Conservation (phyloP, 2,797 vertebrate genomes). For the Salmo trutta region DNA sequence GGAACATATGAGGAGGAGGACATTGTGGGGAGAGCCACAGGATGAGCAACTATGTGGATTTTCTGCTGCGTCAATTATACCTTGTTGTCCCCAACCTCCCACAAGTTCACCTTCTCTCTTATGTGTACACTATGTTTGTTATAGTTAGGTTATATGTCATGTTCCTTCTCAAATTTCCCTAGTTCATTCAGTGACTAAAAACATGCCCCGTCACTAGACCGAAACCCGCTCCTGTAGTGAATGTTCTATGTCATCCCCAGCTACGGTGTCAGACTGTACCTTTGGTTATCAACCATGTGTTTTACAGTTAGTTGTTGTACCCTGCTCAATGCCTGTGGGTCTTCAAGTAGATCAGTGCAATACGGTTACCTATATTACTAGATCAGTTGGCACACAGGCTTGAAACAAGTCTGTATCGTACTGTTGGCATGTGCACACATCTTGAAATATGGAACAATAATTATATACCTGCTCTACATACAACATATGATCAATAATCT, state of each 20-base stretch:
- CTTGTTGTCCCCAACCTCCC: constrained; percentile 8
- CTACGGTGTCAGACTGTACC: not conserved
- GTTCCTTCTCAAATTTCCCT: constrained; percentile 6
- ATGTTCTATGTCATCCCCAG: not conserved
- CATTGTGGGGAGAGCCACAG: not conserved
- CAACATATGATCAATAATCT: not conserved
- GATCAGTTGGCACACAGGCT: not conserved
- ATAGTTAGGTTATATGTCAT: not conserved
- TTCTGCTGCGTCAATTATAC: constrained; percentile 22
- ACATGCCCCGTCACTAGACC: not conserved
- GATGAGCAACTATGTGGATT: constrained; percentile 6
- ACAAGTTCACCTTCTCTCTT: constrained; percentile 14
- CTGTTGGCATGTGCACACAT: not conserved
- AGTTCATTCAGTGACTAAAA: constrained; percentile 2
- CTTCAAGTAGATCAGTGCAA: not conserved
- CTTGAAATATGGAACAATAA: not conserved
- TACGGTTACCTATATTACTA: not conserved
- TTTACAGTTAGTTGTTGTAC: not conserved
- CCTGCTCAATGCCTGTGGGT: not conserved
- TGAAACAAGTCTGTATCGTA: not conserved
- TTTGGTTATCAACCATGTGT: not conserved
- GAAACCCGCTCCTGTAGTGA: not conserved
- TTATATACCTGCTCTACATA: not conserved
- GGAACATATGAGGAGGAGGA: not conserved
- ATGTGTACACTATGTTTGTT: constrained; percentile 6